Percentiles rank a stretch among this genome's conserved stretches.
Conservation (phyloP, 2,888 invertebrate genomes). For the Rhingia rostrata region DNA sequence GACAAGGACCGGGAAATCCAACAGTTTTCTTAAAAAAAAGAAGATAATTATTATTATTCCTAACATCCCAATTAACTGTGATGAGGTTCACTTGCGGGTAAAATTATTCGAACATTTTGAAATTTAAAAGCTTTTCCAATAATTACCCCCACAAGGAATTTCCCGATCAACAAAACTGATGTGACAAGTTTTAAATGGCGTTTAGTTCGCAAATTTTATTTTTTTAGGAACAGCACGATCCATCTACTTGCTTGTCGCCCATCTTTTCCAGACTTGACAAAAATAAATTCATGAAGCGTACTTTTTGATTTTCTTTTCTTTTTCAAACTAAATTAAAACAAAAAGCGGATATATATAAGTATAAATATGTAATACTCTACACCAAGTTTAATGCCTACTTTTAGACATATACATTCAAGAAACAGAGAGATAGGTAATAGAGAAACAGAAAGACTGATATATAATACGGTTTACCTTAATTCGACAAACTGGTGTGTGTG, state of each 20-base stretch:
- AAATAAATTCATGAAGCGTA: slow-evolving; percentile 61
- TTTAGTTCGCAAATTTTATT: slow-evolving; percentile 47
- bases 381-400: slow-evolving; percentile 55
- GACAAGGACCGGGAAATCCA: slow-evolving; percentile 84
- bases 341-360: slow-evolving; percentile 42
- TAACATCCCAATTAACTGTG: slow-evolving; percentile 57
- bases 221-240: slow-evolving; percentile 71
- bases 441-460: slow-evolving; percentile 51
- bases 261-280: slow-evolving; percentile 80
- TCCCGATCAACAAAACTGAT: slow-evolving; percentile 84
- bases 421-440: slow-evolving; percentile 63
- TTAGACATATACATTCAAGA: slow-evolving; percentile 66
- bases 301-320: slow-evolving; percentile 12
- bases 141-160: slow-evolving; percentile 80
- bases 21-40: slow-evolving; percentile 77
- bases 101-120: slow-evolving; percentile 52
- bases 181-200: slow-evolving; percentile 81
- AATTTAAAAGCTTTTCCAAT: slow-evolving; percentile 44
- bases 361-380: slow-evolving; percentile 26
- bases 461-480: slow-evolving; percentile 27
- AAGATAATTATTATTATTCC: slow-evolving; percentile 26
- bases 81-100: slow-evolving; percentile 50
- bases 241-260: slow-evolving; percentile 83
- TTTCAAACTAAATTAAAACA: slow-evolving; percentile 40
- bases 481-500: slow-evolving; percentile 46